Percentiles rank a stretch among this genome's conserved stretches.
These are phyloP conservation scores for Umimayanthus chanpuru DNA, from an alignment of 92 coral and sea anemone species.

Conservation along the genomic window DNA sequence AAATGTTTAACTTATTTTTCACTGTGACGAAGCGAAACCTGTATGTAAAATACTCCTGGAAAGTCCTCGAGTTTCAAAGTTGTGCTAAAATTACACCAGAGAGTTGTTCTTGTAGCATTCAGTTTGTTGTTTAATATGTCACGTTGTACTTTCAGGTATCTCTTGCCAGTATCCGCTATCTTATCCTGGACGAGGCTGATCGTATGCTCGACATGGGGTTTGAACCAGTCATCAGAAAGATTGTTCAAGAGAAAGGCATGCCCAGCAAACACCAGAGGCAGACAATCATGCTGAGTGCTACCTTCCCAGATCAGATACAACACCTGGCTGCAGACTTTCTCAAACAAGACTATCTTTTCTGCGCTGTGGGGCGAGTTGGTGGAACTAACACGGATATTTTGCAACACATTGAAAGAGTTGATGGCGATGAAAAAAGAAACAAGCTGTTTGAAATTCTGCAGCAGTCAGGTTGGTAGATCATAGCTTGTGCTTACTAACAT, in stretches of 20 bases:
- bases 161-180: slow-evolving; percentile 71
- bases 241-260: slow-evolving; percentile 70
- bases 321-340: slow-evolving; percentile 89
- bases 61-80: no score
- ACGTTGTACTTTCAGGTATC: slow-evolving; percentile 55
- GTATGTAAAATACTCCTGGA: no score
- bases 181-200: slow-evolving; percentile 96
- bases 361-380: slow-evolving; percentile 94
- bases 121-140: not conserved
- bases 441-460: slow-evolving; percentile 79
- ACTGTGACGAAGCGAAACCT: no score
- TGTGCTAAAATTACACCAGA: no score
- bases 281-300: slow-evolving; percentile 96
- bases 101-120: not conserved
- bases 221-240: slow-evolving; percentile 77
- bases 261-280: slow-evolving; percentile 81
- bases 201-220: slow-evolving; percentile 99
- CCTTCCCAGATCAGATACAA: slow-evolving; percentile 97
- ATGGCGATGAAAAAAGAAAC: slow-evolving; percentile 82
- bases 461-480: slow-evolving; percentile 65
- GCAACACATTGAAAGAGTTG: slow-evolving; percentile 66
- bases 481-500: not conserved
- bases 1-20: no score
- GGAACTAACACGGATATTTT: slow-evolving; percentile 88
- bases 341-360: slow-evolving; percentile 79